Evolutionary conservation across 1,140 invertebrate species (phyloP), one percentile per base, ranked within the genome.

Genomic region (Chironomus tepperi): DNA sequence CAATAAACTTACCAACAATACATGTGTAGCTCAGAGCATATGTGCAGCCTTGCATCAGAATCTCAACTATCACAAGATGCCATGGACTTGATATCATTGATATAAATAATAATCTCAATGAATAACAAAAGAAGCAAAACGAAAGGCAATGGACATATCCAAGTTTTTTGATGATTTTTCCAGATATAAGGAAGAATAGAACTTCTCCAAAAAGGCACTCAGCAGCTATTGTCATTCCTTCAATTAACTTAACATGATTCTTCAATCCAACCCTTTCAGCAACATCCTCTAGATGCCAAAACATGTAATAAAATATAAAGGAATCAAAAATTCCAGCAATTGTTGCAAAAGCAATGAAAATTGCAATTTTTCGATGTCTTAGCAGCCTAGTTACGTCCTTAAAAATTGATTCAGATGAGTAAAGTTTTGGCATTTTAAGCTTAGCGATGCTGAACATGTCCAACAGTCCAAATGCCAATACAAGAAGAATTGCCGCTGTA

Each of bases 21-120:
- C 89, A 89, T 0, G 91, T 88, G 77, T 93, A 93, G 76, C 89
- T 89, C 0, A 94, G 80, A 0, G 91, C 91, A 80, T 92, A 93
- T 6, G 90, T 89, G 0, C 91, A 89, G 0, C 92, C 92, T 80
- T 93, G 91, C 83, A 93, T 88, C 75, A 90, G 83, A 5, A 88
- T 84, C 81, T 92, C 91, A 8, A 92, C 85, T 1, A 87, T 85
- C 0, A 93, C 81, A 0, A 91, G 83, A 84, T 89, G 91, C 90
- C 91, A 92, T 0, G 91, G 91, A 77, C 87, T 87, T 24, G 87
- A 84, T 74, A 89, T 90, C 74, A 90, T 77, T 0, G 91, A 89
- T 74, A 93, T 89, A 1, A 91, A 81, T 7, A 83, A 86, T 43
- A 93, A 80, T 57, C 91, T 81, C 1, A 93, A 75, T 0, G 87